Conservation (phyloP, 2,113 vertebrate genomes). For the Phrynosoma blainvillii region DNA sequence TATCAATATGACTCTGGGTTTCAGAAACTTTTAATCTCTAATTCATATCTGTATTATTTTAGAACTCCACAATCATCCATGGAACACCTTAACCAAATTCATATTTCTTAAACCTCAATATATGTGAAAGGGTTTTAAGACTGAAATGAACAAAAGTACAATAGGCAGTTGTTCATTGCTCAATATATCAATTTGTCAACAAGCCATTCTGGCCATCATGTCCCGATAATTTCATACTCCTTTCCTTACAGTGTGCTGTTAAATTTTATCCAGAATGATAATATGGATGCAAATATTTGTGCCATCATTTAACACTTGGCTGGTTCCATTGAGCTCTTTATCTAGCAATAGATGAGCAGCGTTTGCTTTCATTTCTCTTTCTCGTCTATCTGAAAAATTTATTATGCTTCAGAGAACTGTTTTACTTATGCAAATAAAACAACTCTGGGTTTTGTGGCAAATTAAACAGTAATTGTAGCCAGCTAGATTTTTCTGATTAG, state of each 20-base stretch:
- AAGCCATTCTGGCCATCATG: slow-evolving; percentile 25
- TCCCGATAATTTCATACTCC: slow-evolving; percentile 21
- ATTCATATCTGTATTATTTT: background rate
- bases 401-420: slow-evolving; percentile 34
- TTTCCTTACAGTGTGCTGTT: slow-evolving; percentile 31
- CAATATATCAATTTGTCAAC: slow-evolving; percentile 22
- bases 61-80: background rate
- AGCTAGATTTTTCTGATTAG: slow-evolving; percentile 52
- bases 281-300: slow-evolving; percentile 47
- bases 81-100: background rate
- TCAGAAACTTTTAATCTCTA: background rate
- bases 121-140: slow-evolving; percentile 34
- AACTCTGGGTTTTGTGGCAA: slow-evolving; percentile 20
- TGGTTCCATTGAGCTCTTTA: slow-evolving; percentile 47
- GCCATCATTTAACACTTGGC: slow-evolving; percentile 45
- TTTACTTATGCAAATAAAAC: slow-evolving; percentile 46
- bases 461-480: slow-evolving; percentile 52
- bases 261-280: slow-evolving; percentile 47
- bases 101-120: slow-evolving; percentile 6
- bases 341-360: slow-evolving; percentile 2
- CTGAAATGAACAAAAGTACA: slow-evolving; percentile 39
- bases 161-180: slow-evolving; percentile 34
- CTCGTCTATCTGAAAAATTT: slow-evolving; percentile 47
- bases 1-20: background rate
- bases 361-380: slow-evolving; percentile 51